Evolutionary conservation across 2,797 vertebrate genomes (phyloP).

Genomic region (Eulemur coronatus): DNA sequence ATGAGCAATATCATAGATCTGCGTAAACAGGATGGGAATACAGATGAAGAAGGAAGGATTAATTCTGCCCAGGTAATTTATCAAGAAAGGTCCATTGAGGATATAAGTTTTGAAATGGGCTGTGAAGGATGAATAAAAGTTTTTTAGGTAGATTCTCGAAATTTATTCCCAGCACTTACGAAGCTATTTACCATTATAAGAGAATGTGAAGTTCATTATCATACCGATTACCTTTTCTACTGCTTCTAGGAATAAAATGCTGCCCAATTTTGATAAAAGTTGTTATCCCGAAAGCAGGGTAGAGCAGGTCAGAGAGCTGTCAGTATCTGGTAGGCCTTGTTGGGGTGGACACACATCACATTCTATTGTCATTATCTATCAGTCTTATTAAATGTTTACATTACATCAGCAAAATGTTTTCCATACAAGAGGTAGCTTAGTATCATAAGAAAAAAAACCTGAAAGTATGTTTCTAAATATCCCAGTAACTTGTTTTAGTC

Average conservation of each 20-base stretch:
- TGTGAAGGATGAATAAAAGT: neutral
- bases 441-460: slow-evolving; percentile 32
- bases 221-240: neutral
- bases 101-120: slow-evolving; percentile 6
- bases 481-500: slow-evolving; percentile 29
- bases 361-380: slow-evolving; percentile 55
- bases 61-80: neutral
- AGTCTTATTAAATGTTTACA: slow-evolving; percentile 48
- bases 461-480: slow-evolving; percentile 55
- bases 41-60: neutral
- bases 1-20: neutral
- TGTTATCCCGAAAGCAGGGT: neutral
- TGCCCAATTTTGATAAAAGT: neutral
- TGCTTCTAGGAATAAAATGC: slow-evolving; percentile 9
- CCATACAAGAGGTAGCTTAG: slow-evolving; percentile 29
- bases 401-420: slow-evolving; percentile 61
- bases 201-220: neutral
- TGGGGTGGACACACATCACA: slow-evolving; percentile 35
- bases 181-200: neutral
- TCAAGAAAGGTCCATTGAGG: neutral
- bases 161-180: neutral
- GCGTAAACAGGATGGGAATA: neutral
- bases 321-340: slow-evolving; percentile 45
- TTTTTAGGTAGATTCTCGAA: neutral
- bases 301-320: neutral